Evolutionary conservation across 2,113 vertebrate species (phyloP).

Genomic region (Cebidichthys violaceus): DNA sequence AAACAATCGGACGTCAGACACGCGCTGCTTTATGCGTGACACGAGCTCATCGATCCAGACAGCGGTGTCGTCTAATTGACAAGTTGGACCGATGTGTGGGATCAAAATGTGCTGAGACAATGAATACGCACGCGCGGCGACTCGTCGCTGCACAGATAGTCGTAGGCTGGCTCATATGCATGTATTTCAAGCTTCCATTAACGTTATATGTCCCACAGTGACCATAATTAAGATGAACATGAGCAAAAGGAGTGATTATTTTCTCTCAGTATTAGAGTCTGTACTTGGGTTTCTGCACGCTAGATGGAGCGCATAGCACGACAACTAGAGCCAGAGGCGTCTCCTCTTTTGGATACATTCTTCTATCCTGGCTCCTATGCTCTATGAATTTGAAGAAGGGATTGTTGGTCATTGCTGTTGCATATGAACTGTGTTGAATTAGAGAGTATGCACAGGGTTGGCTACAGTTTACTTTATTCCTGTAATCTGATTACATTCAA

Average conservation of each 20-base stretch:
- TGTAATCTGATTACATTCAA: slow-evolving; percentile 64
- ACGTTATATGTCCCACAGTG: not conserved
- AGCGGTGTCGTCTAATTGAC: slow-evolving; percentile 14
- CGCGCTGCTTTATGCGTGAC: not conserved
- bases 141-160: not conserved
- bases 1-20: slow-evolving; percentile 2
- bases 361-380: slow-evolving; percentile 5
- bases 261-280: not conserved
- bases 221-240: not conserved
- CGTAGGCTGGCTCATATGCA: not conserved
- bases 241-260: not conserved
- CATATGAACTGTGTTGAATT: not conserved
- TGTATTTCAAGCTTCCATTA: not conserved
- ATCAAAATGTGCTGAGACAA: slow-evolving; percentile 14
- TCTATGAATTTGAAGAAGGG: not conserved
- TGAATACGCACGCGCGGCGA: not conserved
- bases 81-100: slow-evolving; percentile 11
- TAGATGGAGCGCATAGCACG: slow-evolving; percentile 63
- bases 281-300: slow-evolving; percentile 11
- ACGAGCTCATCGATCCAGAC: not conserved
- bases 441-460: slow-evolving; percentile 14
- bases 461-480: slow-evolving; percentile 41
- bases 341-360: not conserved
- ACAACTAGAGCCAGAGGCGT: not conserved
- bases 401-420: slow-evolving; percentile 18